Evolutionary conservation across 2,113 vertebrate species (phyloP), one percentile per base, ranked within the genome.

Genomic region (Martes martes): DNA sequence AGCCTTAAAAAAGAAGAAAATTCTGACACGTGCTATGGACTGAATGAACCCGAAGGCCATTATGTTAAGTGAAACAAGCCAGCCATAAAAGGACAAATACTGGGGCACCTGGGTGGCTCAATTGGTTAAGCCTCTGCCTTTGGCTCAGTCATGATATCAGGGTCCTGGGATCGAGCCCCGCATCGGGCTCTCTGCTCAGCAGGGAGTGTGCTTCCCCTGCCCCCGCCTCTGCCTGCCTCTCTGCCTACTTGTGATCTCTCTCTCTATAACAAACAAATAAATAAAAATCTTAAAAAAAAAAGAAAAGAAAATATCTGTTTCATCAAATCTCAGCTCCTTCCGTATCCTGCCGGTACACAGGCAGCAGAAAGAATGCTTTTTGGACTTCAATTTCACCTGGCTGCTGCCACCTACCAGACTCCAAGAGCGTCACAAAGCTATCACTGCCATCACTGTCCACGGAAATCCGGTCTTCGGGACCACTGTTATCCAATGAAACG

Each of bases 401-500:
- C 47, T 52, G 28, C 19, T 91, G 81, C 80, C 55, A 95, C 97
- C 95, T 98, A 99, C 99, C 99, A 71, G 99, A 99, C 96, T 99
- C 99, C 88, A 99, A 97, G 79, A 99, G 99, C 98, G 99, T 98
- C 94, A 99, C 99, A 18, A 99, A 99, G 97, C 98, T 99, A 0
- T 99, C 99, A 0, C 99, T 99, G 98, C 99, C 98, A 65, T 99
- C 99, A 2, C 99, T 99, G 97, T 99, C 99, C 96, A 99, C 95
- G 0, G 99, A 99, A 18, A 99, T 98, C 79, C 99, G 98, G 3
- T 99, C 99, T 61, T 99, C 99, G 0, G 99, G 99, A 82, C 99
- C 98, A 39, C 99, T 99, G 61, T 99, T 99, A 10, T 99, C 99
- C 98, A 99, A 92, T 1, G 99, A 99, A 0, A 99, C 97, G 33